These are phyloP conservation scores for Oncorhynchus tshawytscha DNA, from an alignment of 2,113 vertebrate genomes.

Conservation along the genomic window DNA sequence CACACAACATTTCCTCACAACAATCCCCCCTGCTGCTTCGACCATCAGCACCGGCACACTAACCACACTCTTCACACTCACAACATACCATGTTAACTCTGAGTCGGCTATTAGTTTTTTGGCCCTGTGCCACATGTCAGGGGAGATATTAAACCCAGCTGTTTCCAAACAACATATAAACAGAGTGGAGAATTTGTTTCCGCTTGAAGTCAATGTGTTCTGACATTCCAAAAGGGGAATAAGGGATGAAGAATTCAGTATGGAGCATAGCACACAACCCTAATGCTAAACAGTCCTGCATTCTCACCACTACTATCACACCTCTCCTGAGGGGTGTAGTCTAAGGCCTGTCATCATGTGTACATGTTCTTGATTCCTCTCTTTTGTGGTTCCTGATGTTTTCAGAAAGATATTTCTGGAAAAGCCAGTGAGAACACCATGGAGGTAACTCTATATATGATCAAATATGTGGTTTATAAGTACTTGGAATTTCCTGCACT, in stretches of 20 bases:
- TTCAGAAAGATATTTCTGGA: not conserved
- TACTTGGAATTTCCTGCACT: not conserved
- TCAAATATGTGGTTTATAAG: no score
- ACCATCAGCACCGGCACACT: slow-evolving; percentile 26
- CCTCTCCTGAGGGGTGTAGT: not conserved
- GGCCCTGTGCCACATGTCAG: not conserved
- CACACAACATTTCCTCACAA: slow-evolving; percentile 52
- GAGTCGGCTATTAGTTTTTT: slow-evolving; percentile 24
- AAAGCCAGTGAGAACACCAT: not conserved
- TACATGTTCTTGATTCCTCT: not conserved
- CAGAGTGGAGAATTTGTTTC: slow-evolving; percentile 21
- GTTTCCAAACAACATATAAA: slow-evolving; percentile 30
- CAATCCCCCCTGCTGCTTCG: slow-evolving; percentile 39
- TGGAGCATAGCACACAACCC: slow-evolving; percentile 13
- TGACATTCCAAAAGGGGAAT: slow-evolving; percentile 10
- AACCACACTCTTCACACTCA: slow-evolving; percentile 26
- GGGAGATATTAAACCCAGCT: slow-evolving; percentile 32
- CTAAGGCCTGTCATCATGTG: not conserved
- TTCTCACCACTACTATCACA: slow-evolving; percentile 15
- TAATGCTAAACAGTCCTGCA: slow-evolving; percentile 9
- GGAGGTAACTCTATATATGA: not conserved
- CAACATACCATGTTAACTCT: slow-evolving; percentile 20
- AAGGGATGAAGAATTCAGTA: slow-evolving; percentile 9
- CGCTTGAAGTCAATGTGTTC: not conserved
- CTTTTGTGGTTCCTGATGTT: not conserved